A percentile compares a stretch with the other conserved stretches of the same genome.
Evolutionary conservation across 2,888 invertebrate species (phyloP).

Genomic region (Tetheella fluctuosa): DNA sequence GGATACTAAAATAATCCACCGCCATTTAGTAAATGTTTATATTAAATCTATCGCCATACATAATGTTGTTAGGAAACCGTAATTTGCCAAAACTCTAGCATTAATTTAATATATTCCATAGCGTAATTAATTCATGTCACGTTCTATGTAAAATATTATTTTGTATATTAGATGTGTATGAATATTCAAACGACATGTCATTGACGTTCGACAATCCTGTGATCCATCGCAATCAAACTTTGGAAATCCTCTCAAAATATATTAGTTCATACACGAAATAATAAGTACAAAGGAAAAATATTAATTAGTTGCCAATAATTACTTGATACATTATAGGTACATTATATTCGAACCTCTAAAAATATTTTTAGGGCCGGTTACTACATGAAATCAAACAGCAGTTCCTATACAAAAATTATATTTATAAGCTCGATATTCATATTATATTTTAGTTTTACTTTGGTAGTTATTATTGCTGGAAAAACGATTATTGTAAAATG

Average conservation of each 20-base stretch:
- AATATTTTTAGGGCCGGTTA: too few species aligned
- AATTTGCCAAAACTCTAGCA: conserved; percentile 1
- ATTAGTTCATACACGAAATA: background rate
- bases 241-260: too few species aligned
- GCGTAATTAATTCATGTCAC: conserved; percentile 50
- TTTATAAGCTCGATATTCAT: too few species aligned
- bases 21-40: background rate
- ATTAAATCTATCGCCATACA: background rate
- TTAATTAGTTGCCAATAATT: too few species aligned
- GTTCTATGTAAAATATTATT: conserved; percentile 39
- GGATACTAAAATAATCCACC: too few species aligned
- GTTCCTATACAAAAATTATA: too few species aligned
- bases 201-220: conserved; percentile 24
- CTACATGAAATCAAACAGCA: too few species aligned
- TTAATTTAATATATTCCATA: conserved; percentile 36
- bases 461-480: too few species aligned
- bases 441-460: too few species aligned
- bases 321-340: too few species aligned
- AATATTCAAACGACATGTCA: conserved; percentile 54
- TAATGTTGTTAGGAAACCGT: background rate
- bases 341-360: too few species aligned
- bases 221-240: background rate
- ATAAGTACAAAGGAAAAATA: background rate
- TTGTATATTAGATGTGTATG: conserved; percentile 46
- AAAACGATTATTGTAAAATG: too few species aligned